Conservation (phyloP, 1,140 invertebrate species). For the Drosophila aff. region DNA sequence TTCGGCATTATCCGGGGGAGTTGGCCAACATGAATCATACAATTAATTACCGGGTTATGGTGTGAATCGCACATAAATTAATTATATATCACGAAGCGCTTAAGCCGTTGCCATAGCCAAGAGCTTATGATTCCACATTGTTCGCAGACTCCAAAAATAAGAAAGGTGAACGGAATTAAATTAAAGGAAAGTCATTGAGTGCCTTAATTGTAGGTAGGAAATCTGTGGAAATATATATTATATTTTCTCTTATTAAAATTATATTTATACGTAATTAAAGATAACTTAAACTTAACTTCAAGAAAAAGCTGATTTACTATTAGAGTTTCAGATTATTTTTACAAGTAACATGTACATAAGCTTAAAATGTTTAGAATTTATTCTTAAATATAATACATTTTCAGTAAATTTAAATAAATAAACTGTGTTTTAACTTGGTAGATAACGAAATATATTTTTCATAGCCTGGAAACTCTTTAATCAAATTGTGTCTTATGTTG, state of each 20-base stretch:
- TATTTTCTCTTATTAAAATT: background rate
- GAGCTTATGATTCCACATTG: constrained; percentile 17
- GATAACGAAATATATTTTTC: background rate
- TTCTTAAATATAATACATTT: no score
- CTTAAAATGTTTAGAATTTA: background rate
- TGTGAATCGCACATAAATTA: constrained; percentile 39
- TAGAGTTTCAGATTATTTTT: background rate
- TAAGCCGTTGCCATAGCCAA: constrained; percentile 16
- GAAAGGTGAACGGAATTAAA: constrained; percentile 17
- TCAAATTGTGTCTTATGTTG: background rate
- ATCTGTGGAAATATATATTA: background rate
- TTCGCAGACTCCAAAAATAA: constrained; percentile 3
- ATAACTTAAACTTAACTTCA: no score
- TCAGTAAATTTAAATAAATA: background rate
- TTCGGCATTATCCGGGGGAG: constrained; percentile 8
- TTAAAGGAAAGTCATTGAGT: background rate
- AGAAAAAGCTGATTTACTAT: background rate
- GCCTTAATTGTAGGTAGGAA: background rate
- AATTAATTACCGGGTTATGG: constrained; percentile 28
- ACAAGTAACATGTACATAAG: no score
- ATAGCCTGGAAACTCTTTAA: background rate
- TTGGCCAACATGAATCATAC: constrained; percentile 33
- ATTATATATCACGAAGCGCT: constrained; percentile 17
- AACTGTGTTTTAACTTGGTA: background rate
- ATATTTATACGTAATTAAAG: background rate